Evolutionary conservation across 1,140 invertebrate genomes (phyloP), one percentile per base, ranked within the genome.

Genomic region (Panonychus citri): DNA sequence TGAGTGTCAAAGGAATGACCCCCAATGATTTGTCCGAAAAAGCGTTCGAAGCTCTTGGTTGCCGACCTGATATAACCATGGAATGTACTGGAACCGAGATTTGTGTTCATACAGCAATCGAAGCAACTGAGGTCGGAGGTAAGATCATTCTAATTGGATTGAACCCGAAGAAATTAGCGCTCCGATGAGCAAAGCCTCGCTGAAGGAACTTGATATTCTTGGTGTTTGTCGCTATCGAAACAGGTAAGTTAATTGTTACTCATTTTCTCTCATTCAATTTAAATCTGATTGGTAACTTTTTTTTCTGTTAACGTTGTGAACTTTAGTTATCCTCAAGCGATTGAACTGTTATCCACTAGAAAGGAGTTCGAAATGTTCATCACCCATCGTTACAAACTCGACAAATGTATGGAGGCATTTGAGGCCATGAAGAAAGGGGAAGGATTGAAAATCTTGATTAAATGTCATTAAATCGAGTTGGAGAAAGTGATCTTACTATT

Each of bases 181-280:
- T 95, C 40, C 89, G 5, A 68, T 95, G 52, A 76, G 84, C 1
- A 78, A 79, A 66, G 84, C 86, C 2, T 69, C 83, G 15, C 70
- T 78, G 0, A 70, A 82, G 57, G 90, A 95, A 75, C 79, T 96
- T 7, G 86, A 93, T 67, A 85, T 96, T 56, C 75, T 78, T 64
- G 89, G 89, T 50, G 78, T 87, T 30, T 94, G 94, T 69, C 76
- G 89, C 70, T 94, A 93, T 67, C 79, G 75, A 48, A 93, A 94
- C 71, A 83, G 86, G 82, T 86, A 51, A 84, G 83, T 85, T 70
- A 71, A 75, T 73, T 54, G 15, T 0, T 0, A 12, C 12, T 34
- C 5, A 34, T 34, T 34, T 7, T 5, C 12, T 34, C 30, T 34
- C 5, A 34, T 34, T 5, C n/a, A n/a, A n/a, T n/a, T n/a, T n/a